These are phyloP conservation scores for Euphonia xanthogaster DNA, from an alignment of 2,797 vertebrate genomes.

Conservation along the genomic window DNA sequence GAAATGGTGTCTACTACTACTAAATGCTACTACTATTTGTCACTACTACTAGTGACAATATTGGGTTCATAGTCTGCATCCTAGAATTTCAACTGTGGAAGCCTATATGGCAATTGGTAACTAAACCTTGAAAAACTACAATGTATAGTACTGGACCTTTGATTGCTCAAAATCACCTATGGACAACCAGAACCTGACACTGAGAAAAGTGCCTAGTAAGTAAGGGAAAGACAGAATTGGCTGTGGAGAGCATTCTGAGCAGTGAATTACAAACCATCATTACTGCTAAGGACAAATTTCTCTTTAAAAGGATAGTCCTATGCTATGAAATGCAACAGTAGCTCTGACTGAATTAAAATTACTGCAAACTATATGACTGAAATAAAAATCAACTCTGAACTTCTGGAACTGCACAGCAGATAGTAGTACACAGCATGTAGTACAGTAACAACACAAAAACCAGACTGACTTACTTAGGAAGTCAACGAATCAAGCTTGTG, in stretches of 20 bases:
- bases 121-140: not conserved
- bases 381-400: not conserved
- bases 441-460: not conserved
- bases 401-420: not conserved
- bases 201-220: not conserved
- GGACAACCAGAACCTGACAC: not conserved
- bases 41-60: not conserved
- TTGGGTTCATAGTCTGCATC: not conserved
- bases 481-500: not conserved
- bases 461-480: not conserved
- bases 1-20: no score
- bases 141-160: not conserved
- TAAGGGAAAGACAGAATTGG: not conserved
- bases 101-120: not conserved
- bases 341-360: not conserved
- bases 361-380: not conserved
- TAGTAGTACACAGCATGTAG: not conserved
- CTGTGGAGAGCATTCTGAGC: not conserved
- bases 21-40: no score
- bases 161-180: not conserved
- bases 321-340: not conserved
- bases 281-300: not conserved
- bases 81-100: not conserved
- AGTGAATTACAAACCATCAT: not conserved
- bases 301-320: not conserved